Evolutionary conservation across 2,113 vertebrate genomes (phyloP).

Genomic region (Hystrix cristata): DNA sequence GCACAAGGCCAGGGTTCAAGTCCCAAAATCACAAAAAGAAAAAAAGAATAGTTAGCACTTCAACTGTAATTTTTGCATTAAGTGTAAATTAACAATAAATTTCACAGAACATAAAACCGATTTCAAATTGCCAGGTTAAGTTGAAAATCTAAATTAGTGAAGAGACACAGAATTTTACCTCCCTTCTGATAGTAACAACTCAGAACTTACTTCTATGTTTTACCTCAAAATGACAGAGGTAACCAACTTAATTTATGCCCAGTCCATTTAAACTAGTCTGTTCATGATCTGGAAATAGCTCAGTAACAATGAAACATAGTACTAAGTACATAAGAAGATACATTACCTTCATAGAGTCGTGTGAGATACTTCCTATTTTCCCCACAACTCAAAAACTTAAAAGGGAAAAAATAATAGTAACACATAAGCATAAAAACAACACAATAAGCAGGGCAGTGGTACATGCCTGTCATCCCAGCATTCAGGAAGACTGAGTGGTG

Average conservation of each 20-base stretch:
- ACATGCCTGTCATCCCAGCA: neutral
- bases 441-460: neutral
- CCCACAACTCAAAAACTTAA: neutral
- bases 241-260: neutral
- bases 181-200: slow-evolving; percentile 51
- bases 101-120: neutral
- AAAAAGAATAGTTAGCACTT: neutral
- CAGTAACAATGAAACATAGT: neutral
- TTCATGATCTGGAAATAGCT: neutral
- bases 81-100: slow-evolving; percentile 24
- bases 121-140: neutral
- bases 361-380: slow-evolving; percentile 12
- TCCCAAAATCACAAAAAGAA: neutral
- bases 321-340: neutral
- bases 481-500: neutral
- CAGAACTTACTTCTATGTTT: slow-evolving; percentile 50
- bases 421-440: neutral
- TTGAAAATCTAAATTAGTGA: neutral
- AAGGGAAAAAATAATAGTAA: neutral
- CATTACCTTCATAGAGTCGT: neutral
- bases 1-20: neutral
- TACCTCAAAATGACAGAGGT: neutral
- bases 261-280: neutral
- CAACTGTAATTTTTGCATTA: neutral
- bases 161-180: slow-evolving; percentile 41